Percentiles rank a stretch among this genome's conserved stretches.
phyloP scores from a whole-genome alignment of 1,140 invertebrate genomes.

The Papilio glaucus region DNA sequence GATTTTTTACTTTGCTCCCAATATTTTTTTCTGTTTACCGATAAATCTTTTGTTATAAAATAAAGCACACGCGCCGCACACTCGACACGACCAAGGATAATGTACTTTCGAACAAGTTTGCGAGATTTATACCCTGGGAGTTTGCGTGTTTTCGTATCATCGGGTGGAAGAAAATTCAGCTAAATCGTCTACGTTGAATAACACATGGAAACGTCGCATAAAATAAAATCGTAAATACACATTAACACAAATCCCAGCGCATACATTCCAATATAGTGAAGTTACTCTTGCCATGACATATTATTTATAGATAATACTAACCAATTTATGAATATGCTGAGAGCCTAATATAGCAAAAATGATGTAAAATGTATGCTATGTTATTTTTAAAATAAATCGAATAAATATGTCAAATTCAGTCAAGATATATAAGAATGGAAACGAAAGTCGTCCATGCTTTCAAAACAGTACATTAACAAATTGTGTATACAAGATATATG shows the following conservation, averaged over 20 bases:
- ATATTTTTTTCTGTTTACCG: background rate
- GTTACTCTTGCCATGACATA: no score
- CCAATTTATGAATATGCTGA: no score
- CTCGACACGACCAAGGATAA: slow-evolving; percentile 1
- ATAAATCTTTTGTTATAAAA: slow-evolving; percentile 23
- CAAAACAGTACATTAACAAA: no score
- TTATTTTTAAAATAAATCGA: no score
- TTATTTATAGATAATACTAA: no score
- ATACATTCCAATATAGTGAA: no score
- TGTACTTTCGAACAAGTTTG: slow-evolving; percentile 21
- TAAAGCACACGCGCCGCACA: slow-evolving; percentile 1
- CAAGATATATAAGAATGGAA: no score
- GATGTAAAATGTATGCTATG: no score
- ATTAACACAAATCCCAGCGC: background rate
- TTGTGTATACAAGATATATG: no score
- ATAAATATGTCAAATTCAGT: no score
- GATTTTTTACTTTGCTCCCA: background rate
- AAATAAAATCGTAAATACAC: background rate
- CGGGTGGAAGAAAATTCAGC: slow-evolving; percentile 12
- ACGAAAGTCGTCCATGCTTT: no score
- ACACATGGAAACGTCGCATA: background rate
- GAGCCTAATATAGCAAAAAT: no score
- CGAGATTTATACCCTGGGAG: slow-evolving; percentile 10
- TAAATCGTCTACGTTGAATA: background rate
- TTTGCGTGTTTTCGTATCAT: slow-evolving; percentile 16